These are phyloP conservation scores for Chanos chanos DNA, from an alignment of 2,797 vertebrate species.

Conservation along the genomic window DNA sequence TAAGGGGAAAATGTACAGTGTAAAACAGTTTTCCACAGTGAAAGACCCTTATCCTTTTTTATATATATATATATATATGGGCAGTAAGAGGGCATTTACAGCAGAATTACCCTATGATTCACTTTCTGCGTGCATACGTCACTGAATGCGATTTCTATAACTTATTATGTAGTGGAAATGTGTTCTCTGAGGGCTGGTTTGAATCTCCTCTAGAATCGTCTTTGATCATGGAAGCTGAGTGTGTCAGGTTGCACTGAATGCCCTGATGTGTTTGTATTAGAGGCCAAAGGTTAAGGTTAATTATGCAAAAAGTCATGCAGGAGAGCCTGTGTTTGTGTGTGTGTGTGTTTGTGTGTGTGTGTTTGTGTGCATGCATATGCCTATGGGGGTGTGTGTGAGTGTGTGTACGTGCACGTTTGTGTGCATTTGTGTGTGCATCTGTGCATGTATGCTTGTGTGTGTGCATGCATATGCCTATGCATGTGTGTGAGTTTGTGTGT, in stretches of 20 bases:
- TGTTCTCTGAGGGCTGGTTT: background rate
- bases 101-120: too few species aligned
- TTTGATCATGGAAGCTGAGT: background rate
- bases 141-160: too few species aligned
- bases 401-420: background rate
- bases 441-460: background rate
- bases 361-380: background rate
- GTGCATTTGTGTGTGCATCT: background rate
- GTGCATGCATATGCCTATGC: conserved; percentile 32
- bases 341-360: background rate
- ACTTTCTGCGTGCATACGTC: too few species aligned
- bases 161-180: too few species aligned
- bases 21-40: too few species aligned
- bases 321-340: conserved; percentile 5
- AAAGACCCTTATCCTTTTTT: too few species aligned
- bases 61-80: too few species aligned
- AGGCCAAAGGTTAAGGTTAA: conserved; percentile 51
- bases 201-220: background rate
- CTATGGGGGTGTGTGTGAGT: background rate
- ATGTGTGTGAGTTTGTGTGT: too few species aligned
- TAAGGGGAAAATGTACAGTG: too few species aligned
- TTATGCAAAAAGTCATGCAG: conserved; percentile 25
- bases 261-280: conserved; percentile 32
- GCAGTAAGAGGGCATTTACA: too few species aligned
- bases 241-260: background rate